phyloP scores from a whole-genome alignment of 2,888 invertebrate species.

The Cistogaster globosa region DNA sequence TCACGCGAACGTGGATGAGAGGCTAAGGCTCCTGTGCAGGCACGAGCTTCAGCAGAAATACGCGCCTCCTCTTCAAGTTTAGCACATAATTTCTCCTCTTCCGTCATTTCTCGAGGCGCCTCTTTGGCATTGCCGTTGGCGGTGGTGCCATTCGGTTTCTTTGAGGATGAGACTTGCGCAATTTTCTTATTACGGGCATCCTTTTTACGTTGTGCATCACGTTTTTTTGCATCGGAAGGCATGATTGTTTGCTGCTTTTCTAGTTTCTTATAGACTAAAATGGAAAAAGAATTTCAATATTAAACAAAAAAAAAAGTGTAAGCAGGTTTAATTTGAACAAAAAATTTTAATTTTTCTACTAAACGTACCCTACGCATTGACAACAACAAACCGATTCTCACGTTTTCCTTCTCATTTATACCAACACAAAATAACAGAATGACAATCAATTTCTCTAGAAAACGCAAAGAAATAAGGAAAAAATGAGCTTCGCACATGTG shows the following conservation, averaged over 20 bases:
- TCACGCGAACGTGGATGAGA: slow-evolving; percentile 98
- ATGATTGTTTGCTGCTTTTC: slow-evolving; percentile 84
- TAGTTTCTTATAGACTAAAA: background rate
- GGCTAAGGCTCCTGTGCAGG: slow-evolving; percentile 96
- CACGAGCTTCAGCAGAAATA: slow-evolving; percentile 95
- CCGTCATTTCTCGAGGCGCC: slow-evolving; percentile 80
- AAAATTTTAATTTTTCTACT: background rate
- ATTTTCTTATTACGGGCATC: slow-evolving; percentile 88
- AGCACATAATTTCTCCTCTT: slow-evolving; percentile 90
- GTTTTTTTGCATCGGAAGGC: slow-evolving; percentile 99
- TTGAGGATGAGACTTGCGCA: slow-evolving; percentile 83
- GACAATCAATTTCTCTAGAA: slow-evolving; percentile 15
- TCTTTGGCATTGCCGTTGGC: slow-evolving; percentile 88
- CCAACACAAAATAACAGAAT: slow-evolving; percentile 8
- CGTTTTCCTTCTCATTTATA: background rate
- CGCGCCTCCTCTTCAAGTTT: slow-evolving; percentile 95
- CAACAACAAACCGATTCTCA: background rate
- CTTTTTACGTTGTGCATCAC: slow-evolving; percentile 98
- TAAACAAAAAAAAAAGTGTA: background rate
- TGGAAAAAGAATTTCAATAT: background rate
- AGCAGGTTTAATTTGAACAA: background rate
- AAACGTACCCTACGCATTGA: slow-evolving; percentile 5
- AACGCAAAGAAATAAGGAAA: slow-evolving; percentile 15
- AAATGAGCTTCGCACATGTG: slow-evolving; percentile 66
- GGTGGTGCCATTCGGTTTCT: slow-evolving; percentile 85